Evolutionary conservation across 2,888 invertebrate species (phyloP), one percentile per base, ranked within the genome.

Genomic region (Stenodera caucasica): DNA sequence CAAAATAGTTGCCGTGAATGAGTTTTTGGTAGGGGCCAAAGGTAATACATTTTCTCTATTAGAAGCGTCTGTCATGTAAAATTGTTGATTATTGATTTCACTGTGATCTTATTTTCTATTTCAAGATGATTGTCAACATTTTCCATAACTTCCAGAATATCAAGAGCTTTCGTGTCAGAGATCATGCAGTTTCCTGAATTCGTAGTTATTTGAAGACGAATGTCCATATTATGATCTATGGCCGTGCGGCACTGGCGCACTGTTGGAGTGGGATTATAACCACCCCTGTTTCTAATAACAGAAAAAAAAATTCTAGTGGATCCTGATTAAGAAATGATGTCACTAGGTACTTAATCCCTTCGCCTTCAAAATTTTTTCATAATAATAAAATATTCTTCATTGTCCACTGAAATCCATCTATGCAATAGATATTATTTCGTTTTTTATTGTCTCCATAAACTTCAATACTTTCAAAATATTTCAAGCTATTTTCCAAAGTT

Each of bases 351-450:
- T 63, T 53, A 14, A 55, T 35, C 9, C 45, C 50, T 23, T 53
- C n/a, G 12, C 12, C 18, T 32, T 57, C 12, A 18, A 56, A 23
- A 29, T 61, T 32, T 15, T 40, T 33, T 54, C 63, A 63, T 51
- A 63, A 26, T 26, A 62, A 35, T 33, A 61, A 45, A 14, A 61
- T 57, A 12, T 60, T 40, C 21, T 18, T 52, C 35, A 63, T 45
- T 14, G 60, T 53, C 57, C 60, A 57, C 23, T 35, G n/a, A 55
- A 63, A 60, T 11, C 63, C 63, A 12, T 63, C 57, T 23, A 58
- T 23, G 32, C 60, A 59, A 37, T 62, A 53, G 12, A 64, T 58
- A 40, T 60, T 60, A 14, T 60, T 33, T 29, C 51, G 29, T 45
- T 51, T 54, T 26, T 58, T 55, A 8, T 49, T 49, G 15, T 37